phyloP scores from a whole-genome alignment of 2,797 vertebrate genomes.

The Vultur gryphus region DNA sequence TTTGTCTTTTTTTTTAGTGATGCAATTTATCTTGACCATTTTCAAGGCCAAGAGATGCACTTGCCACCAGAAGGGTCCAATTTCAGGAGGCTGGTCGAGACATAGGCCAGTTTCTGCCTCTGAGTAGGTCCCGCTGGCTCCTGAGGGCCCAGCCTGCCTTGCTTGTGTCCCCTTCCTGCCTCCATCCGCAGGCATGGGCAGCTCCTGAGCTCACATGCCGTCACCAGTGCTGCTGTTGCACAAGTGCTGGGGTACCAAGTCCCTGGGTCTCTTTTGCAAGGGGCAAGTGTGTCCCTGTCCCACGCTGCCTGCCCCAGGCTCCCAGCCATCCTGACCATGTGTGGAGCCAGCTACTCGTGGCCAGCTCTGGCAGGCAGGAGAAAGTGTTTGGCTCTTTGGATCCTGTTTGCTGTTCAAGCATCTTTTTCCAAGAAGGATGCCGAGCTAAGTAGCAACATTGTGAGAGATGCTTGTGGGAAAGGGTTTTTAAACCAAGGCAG shows the following conservation, averaged over 20 bases:
- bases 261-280: neutral
- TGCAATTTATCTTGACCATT: neutral
- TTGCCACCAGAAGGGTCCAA: neutral
- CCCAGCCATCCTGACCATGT: neutral
- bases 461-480: neutral
- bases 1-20: neutral
- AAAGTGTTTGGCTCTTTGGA: neutral
- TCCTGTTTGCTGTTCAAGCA: neutral
- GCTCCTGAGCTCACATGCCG: neutral
- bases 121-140: neutral
- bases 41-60: neutral
- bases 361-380: neutral
- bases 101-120: neutral
- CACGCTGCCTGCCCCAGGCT: neutral
- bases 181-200: neutral
- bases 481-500: neutral
- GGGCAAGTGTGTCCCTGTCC: accelerated
- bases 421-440: neutral
- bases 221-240: neutral
- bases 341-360: neutral
- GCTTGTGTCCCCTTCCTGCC: neutral
- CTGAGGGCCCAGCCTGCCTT: neutral
- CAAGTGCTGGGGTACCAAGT: neutral
- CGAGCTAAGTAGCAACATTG: neutral
- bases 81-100: neutral